These are phyloP conservation scores for Pagrus major DNA, from an alignment of 2,113 vertebrate species.

Conservation along the genomic window DNA sequence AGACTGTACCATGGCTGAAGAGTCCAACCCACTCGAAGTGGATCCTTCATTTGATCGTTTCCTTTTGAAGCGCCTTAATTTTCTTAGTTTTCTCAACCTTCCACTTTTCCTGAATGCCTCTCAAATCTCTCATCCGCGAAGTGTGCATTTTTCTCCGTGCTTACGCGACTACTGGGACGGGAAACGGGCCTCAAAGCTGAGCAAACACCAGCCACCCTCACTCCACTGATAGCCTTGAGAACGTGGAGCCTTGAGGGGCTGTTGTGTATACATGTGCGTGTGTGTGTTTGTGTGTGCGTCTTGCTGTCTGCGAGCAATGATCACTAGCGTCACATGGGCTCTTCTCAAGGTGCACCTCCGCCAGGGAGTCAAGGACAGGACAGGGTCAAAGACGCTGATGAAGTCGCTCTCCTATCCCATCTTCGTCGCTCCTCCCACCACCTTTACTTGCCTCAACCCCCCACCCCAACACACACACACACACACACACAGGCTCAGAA, in stretches of 20 bases:
- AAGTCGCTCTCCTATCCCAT: constrained; percentile 53
- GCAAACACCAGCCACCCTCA: constrained; percentile 75
- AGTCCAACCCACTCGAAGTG: constrained; percentile 28
- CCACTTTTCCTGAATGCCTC: background rate
- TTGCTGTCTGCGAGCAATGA: constrained; percentile 41
- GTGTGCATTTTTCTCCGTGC: constrained; percentile 8
- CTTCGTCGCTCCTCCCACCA: constrained; percentile 28
- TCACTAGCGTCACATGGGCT: constrained; percentile 67
- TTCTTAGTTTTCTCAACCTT: background rate
- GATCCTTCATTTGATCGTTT: background rate
- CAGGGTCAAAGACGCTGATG: constrained; percentile 74
- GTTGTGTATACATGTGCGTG: constrained; percentile 30
- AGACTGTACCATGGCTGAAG: constrained; percentile 61
- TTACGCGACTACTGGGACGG: constrained; percentile 53
- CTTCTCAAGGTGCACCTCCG: constrained; percentile 74
- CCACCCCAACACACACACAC: background rate
- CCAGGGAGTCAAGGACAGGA: constrained; percentile 70
- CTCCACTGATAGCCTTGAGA: constrained; percentile 78
- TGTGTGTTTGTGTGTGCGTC: constrained; percentile 21
- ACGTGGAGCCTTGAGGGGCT: constrained; percentile 75
- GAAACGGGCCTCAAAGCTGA: constrained; percentile 81
- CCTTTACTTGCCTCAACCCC: constrained; percentile 21
- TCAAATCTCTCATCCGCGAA: background rate
- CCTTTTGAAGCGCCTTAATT: background rate
- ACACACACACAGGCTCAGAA: constrained; percentile 16